phyloP scores from a whole-genome alignment of 2,888 invertebrate species.

The Drosophila paramelanica region DNA sequence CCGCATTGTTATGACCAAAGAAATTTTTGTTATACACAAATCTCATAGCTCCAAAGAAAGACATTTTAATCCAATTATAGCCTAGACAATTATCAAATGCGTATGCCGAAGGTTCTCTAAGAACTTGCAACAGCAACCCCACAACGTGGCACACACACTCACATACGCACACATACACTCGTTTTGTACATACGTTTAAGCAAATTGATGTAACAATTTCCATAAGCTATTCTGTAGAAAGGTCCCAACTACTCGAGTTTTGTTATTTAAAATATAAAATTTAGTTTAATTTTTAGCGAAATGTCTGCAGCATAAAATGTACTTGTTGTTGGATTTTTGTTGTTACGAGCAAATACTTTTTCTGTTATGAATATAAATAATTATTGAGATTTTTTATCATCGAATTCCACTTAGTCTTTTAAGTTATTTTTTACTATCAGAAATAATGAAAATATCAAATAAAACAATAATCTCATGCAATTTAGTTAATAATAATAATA shows the following conservation, averaged over 20 bases:
- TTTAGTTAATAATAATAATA: slow-evolving; percentile 66
- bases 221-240: slow-evolving; percentile 24
- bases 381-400: slow-evolving; percentile 46
- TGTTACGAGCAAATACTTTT: slow-evolving; percentile 35
- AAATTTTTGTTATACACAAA: slow-evolving; percentile 65
- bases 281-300: slow-evolving; percentile 70
- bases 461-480: slow-evolving; percentile 67
- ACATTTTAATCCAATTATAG: slow-evolving; percentile 52
- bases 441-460: slow-evolving; percentile 21
- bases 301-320: slow-evolving; percentile 34
- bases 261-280: slow-evolving; percentile 53
- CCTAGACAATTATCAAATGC: slow-evolving; percentile 28
- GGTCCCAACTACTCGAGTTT: slow-evolving; percentile 60
- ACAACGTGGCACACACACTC: not conserved
- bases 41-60: slow-evolving; percentile 80
- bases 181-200: slow-evolving; percentile 61
- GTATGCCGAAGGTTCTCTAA: slow-evolving; percentile 60
- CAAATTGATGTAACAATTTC: slow-evolving; percentile 55
- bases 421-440: slow-evolving; percentile 32
- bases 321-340: slow-evolving; percentile 27
- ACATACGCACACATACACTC: slow-evolving; percentile 3
- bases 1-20: slow-evolving; percentile 62
- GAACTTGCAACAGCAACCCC: slow-evolving; percentile 43
- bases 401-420: slow-evolving; percentile 45
- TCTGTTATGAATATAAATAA: slow-evolving; percentile 45